Evolutionary conservation across 2,888 invertebrate genomes (phyloP).

Genomic region (Lymantria monacha): DNA sequence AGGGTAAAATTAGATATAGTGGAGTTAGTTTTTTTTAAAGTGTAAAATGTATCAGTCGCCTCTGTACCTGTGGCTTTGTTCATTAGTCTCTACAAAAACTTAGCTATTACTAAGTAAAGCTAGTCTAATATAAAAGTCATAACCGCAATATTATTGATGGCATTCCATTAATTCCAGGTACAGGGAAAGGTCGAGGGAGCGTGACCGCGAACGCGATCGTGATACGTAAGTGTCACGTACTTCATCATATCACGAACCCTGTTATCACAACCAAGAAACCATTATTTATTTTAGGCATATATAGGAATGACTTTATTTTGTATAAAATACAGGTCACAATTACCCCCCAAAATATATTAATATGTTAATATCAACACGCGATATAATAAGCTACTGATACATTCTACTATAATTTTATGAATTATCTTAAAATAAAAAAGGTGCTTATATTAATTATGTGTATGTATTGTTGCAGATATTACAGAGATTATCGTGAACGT

Average conservation of each 20-base stretch:
- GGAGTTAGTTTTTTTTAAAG: no score
- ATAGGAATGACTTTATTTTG: no score
- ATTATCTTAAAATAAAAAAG: no score
- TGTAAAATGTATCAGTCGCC: slow-evolving; percentile 3
- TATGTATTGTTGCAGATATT: slow-evolving; percentile 64
- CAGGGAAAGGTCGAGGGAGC: slow-evolving; percentile 87
- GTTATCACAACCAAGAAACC: background rate
- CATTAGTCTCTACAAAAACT: no score
- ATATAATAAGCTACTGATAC: slow-evolving; percentile 14
- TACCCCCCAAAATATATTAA: no score
- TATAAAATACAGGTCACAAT: no score
- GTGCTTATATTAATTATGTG: background rate
- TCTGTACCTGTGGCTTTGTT: background rate
- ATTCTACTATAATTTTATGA: slow-evolving; percentile 9
- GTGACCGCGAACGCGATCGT: slow-evolving; percentile 84
- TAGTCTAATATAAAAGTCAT: background rate
- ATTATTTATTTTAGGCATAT: background rate
- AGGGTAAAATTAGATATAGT: no score
- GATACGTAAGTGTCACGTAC: slow-evolving; percentile 79
- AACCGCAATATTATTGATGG: slow-evolving; percentile 24
- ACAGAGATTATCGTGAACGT: slow-evolving; percentile 82
- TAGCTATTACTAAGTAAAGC: background rate
- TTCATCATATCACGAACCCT: slow-evolving; percentile 11
- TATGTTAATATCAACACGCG: background rate
- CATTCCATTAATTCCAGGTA: slow-evolving; percentile 77